Evolutionary conservation across 2,888 invertebrate genomes (phyloP).

Genomic region (Listrodromus nycthemerus): DNA sequence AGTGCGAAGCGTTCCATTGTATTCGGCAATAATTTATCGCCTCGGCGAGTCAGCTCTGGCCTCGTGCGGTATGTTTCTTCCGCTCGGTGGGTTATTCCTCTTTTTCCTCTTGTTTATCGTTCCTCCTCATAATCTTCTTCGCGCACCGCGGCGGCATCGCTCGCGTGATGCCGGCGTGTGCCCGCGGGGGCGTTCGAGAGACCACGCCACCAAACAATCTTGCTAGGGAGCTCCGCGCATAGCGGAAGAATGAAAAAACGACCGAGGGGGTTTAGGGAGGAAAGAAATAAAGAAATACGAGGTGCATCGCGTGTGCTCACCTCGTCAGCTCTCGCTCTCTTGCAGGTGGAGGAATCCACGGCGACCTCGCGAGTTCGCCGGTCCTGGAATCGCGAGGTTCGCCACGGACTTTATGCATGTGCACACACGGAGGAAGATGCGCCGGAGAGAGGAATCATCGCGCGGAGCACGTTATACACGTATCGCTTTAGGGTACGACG

Average conservation of each 20-base stretch:
- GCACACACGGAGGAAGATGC: not conserved
- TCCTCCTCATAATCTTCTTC: conserved; percentile 50
- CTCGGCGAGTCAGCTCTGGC: not conserved
- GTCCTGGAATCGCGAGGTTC: conserved; percentile 1
- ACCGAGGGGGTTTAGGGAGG: conserved; percentile 30
- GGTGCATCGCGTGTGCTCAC: conserved; percentile 73
- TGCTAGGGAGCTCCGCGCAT: conserved; percentile 52
- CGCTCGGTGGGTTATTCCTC: not conserved
- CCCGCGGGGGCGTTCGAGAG: conserved; percentile 82
- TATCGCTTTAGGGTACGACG: conserved; percentile 58
- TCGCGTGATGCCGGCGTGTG: conserved; percentile 83
- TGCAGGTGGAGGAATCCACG: conserved; percentile 72
- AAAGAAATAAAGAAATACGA: conserved; percentile 44
- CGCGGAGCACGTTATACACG: conserved; percentile 1
- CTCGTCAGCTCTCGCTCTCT: conserved; percentile 61
- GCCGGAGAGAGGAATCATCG: conserved; percentile 33
- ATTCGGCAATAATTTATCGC: conserved; percentile 28
- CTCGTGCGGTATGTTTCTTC: conserved; percentile 33
- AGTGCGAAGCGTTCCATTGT: not conserved
- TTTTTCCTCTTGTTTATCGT: conserved; percentile 48
- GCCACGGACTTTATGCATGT: not conserved
- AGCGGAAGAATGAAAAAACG: conserved; percentile 46
- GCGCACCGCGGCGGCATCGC: conserved; percentile 42
- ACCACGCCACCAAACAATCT: conserved; percentile 63
- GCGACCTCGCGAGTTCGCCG: conserved; percentile 33